These are phyloP conservation scores for Pontoporia blainvillei DNA, from an alignment of 2,113 vertebrate genomes.

Conservation along the genomic window DNA sequence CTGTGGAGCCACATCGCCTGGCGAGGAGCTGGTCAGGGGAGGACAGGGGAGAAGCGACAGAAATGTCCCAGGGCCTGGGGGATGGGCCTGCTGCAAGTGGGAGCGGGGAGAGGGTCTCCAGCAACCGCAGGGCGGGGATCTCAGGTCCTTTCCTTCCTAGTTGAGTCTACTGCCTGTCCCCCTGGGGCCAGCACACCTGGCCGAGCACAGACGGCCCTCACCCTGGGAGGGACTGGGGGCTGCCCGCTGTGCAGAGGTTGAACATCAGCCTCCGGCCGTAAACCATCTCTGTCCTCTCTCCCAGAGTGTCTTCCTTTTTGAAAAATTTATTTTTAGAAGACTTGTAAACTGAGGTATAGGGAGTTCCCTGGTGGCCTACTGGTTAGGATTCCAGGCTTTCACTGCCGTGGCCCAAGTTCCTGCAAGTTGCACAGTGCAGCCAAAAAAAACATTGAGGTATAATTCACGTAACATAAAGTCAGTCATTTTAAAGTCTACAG, in stretches of 20 bases:
- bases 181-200: too few species aligned
- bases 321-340: not conserved
- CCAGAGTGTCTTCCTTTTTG: not conserved
- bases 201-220: not conserved
- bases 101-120: not conserved
- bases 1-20: not conserved
- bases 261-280: not conserved
- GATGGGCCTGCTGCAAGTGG: fast-evolving
- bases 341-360: not conserved
- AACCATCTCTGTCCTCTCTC: not conserved
- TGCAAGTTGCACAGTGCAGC: not conserved
- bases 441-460: not conserved
- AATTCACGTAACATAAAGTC: not conserved
- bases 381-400: not conserved
- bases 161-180: not conserved
- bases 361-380: not conserved
- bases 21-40: not conserved
- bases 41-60: fast-evolving
- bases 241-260: not conserved
- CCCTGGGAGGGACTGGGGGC: fast-evolving
- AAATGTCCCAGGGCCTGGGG: not conserved
- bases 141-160: not conserved
- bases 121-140: not conserved
- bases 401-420: not conserved
- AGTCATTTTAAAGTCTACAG: not conserved